Base-by-base conservation (phyloP, 2,113 vertebrate species). In the Spermophilus dauricus region DNA sequence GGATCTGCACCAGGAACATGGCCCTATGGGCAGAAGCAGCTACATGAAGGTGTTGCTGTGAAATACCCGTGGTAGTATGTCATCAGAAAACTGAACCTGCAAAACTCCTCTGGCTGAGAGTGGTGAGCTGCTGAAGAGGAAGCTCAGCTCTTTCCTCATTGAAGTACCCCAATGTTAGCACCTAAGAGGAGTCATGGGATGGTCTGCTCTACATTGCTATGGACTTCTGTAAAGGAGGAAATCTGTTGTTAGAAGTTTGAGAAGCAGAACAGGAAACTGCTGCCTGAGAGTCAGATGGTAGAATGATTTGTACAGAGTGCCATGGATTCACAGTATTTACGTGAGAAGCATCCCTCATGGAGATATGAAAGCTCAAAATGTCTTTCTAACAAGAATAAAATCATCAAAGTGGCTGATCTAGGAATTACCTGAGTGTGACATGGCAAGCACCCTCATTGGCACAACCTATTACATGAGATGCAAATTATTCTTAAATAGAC, bases 401-500 rank as follows among this genome's bases (percentile, higher is more conserved):
- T 99, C 91, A 99, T 99, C 97, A 99, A 99, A 99, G 99, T 99
- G 95, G 99, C 99, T 32, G 99, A 99, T 97, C 99, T 99, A 58
- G 99, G 99, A 93, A 99, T 99, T 61, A 99, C 99, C 45, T 98
- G 99, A 51, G 99, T 45, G 45, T 58, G 99, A 99, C 96, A 99
- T 99, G 99, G 99, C 99, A 78, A 99, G 99, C 98, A 99, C 99
- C 18, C 99, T 99, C n/a, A 99, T 99, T 76, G 99, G 99, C 91
- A 99, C 99, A 0, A 99, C 99, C 0, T 99, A 99, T 98, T 99
- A 99, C 98, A 99, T 99, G 99, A 99, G 99, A 96, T 99, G 99
- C 5, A 99, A 99, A 94, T 58, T 58, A 18, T 58, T 58, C 56
- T 58, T 18, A 22, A 22, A 58, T 6, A 58, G 56, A 58, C 18